These are phyloP conservation scores for Psilopogon haemacephalus DNA, from an alignment of 2,113 vertebrate species.

Conservation along the genomic window DNA sequence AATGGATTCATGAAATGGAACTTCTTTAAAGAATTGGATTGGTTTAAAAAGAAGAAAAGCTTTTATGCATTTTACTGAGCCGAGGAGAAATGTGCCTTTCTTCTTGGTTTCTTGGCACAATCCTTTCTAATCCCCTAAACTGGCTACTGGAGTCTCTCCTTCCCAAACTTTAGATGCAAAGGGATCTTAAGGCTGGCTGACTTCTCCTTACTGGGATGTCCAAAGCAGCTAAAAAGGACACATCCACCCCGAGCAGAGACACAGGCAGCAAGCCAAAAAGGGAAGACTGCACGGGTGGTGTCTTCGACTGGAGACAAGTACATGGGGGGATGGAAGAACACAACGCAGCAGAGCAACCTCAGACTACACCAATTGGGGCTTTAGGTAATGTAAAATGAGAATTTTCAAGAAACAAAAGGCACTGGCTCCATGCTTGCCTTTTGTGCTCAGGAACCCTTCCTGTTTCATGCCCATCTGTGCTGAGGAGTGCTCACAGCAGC, in stretches of 20 bases:
- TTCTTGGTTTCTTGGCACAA: background rate
- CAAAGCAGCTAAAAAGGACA: background rate
- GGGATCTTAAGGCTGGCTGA: background rate
- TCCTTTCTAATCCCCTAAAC: background rate
- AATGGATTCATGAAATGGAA: background rate
- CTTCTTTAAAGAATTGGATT: background rate
- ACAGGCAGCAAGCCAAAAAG: background rate
- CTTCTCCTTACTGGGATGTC: background rate
- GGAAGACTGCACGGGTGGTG: background rate
- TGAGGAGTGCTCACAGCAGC: background rate
- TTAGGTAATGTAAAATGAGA: background rate
- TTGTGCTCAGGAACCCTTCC: background rate
- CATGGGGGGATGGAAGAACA: rapidly evolving
- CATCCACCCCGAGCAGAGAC: rapidly evolving
- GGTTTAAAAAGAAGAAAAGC: background rate
- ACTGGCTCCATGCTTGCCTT: rapidly evolving
- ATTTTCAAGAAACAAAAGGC: background rate
- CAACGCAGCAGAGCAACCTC: background rate
- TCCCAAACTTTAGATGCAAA: rapidly evolving
- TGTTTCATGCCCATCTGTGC: rapidly evolving
- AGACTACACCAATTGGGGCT: background rate
- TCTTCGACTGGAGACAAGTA: background rate
- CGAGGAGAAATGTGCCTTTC: background rate
- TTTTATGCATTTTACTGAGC: background rate
- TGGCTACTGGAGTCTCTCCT: background rate